Percentiles rank a stretch among this genome's conserved stretches.
These are phyloP conservation scores for Drosophila yooni DNA, from an alignment of 2,888 invertebrate genomes.

Conservation along the genomic window DNA sequence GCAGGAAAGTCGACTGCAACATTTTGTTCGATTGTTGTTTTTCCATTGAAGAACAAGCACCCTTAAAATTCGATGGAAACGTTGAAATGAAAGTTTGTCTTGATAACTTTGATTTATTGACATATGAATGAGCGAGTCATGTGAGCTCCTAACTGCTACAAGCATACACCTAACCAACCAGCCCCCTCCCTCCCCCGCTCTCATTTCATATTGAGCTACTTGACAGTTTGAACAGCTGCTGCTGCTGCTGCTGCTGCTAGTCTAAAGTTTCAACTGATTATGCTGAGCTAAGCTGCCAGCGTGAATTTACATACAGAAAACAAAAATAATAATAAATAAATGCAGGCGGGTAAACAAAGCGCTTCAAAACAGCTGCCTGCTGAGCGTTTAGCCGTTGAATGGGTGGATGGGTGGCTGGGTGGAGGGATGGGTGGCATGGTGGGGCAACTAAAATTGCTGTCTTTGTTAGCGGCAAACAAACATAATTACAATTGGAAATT, in stretches of 20 bases:
- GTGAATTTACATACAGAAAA: constrained; percentile 32
- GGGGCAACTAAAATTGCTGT: constrained; percentile 1
- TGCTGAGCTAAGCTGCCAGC: constrained; percentile 42
- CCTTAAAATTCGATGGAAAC: not conserved
- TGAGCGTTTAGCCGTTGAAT: not conserved
- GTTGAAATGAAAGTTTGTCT: constrained; percentile 42
- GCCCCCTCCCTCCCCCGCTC: too few species aligned
- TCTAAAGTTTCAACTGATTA: constrained; percentile 45
- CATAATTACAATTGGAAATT: constrained; percentile 68
- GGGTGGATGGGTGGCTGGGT: not conserved
- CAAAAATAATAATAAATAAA: constrained; percentile 13
- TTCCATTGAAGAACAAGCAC: not conserved
- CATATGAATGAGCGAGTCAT: constrained; percentile 31
- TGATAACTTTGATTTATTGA: constrained; percentile 44
- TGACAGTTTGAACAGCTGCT: constrained; percentile 14
- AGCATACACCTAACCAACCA: not conserved
- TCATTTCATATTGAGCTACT: not conserved
- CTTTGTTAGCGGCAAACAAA: constrained; percentile 38
- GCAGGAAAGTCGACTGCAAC: not conserved
- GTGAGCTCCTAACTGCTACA: constrained; percentile 22
- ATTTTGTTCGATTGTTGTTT: not conserved
- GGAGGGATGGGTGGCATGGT: constrained; percentile 2
- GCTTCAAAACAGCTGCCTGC: constrained; percentile 40
- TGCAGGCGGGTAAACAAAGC: constrained; percentile 40
- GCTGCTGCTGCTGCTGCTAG: constrained; percentile 10